Conservation (phyloP, 2,888 invertebrate species). For the Apocheima hispidaria region DNA sequence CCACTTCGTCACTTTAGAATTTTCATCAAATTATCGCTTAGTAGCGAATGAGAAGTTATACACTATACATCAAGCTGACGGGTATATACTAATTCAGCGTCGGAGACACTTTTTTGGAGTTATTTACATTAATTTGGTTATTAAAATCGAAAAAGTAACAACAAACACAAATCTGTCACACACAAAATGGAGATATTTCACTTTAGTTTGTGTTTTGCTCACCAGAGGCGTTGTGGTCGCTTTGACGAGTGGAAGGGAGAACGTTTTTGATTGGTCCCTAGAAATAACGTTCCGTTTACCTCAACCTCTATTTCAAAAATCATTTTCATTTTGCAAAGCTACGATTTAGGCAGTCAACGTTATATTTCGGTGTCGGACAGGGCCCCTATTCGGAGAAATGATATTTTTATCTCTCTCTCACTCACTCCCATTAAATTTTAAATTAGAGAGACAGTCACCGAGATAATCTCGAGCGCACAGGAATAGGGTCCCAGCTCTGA, state of each 20-base stretch:
- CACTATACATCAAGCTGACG: slow-evolving; percentile 53
- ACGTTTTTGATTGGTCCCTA: slow-evolving; percentile 63
- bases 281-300: slow-evolving; percentile 63
- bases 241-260: slow-evolving; percentile 63
- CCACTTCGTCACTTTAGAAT: slow-evolving; percentile 81
- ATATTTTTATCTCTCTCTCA: too few relatives aligned
- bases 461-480: too few relatives aligned
- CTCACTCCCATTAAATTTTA: too few relatives aligned
- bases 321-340: too few relatives aligned
- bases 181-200: slow-evolving; percentile 88
- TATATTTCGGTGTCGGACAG: too few relatives aligned
- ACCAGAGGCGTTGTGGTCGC: slow-evolving; percentile 75
- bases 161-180: slow-evolving; percentile 88
- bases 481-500: too few relatives aligned
- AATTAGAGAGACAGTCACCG: too few relatives aligned
- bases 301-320: not conserved
- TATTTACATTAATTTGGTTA: slow-evolving; percentile 69
- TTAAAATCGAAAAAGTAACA: slow-evolving; percentile 79
- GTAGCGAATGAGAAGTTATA: slow-evolving; percentile 35
- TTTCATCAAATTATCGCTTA: slow-evolving; percentile 57
- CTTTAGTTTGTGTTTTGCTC: slow-evolving; percentile 79
- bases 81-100: slow-evolving; percentile 52
- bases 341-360: too few relatives aligned
- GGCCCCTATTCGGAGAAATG: too few relatives aligned
- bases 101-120: slow-evolving; percentile 64